Base-by-base conservation (phyloP, 2,888 invertebrate species). In the Leistus spinibarbis region DNA sequence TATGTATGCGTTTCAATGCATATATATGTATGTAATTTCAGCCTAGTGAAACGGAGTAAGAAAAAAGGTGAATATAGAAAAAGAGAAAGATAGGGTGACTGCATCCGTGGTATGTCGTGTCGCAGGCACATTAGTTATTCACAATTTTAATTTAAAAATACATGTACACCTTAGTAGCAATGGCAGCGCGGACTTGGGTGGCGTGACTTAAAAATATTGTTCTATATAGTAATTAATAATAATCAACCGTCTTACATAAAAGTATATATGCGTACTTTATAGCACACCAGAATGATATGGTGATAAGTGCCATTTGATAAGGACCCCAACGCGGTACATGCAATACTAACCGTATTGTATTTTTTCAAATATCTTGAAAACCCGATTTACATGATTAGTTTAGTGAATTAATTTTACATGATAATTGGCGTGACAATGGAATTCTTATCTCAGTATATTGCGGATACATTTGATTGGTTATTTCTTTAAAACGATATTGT, bases 191-290 rank as follows among this genome's bases (percentile, higher is more conserved):
- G 10, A n/a, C 19, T 57, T 16, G 57, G 62, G 53, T 72, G 72
- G 66, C 72, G 72, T 72, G 66, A 72, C 72, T 72, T 72, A 54
- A 72, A 72, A 72, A 72, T 65, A 72, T 72, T 72, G 54, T 72
- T 72, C 57, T 72, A 57, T 66, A 66, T 65, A 64, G 72, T 66
- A 72, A 72, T 72, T 72, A 72, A 72, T 72, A 72, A 72, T 72
- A 72, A 65, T 65, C 66, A 65, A 56, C 54, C 57, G 64, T 19
- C 57, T 65, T 57, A 64, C 27, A 23, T 57, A 19, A 19, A 57
- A 7, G 5, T 19, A 57, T 56, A 56, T 57, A 57, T 19, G 19
- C 19, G 19, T 57, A 57, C 57, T 13, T 19, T 57, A 19, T 57
- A 57, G 17, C 19, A 57, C 57, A 19, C 19, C 16, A 19, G 19